phyloP scores from a whole-genome alignment of 1,140 invertebrate genomes.

The Neomicropteryx cornuta region DNA sequence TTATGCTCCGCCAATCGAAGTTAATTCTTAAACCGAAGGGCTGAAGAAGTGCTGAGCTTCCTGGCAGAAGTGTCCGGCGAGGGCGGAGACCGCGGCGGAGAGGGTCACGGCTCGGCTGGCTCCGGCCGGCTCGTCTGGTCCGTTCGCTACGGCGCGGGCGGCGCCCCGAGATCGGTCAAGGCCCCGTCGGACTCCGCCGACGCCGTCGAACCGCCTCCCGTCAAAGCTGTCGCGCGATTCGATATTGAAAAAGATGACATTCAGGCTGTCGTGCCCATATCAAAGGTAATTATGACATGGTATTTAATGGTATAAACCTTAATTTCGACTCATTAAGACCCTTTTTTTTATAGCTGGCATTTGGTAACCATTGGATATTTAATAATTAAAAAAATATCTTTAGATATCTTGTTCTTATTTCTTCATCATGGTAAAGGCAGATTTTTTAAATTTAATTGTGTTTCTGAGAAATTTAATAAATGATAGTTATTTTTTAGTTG shows the following conservation, averaged over 20 bases:
- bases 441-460: no score
- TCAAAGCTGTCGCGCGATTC: constrained; percentile 69
- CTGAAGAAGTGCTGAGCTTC: constrained; percentile 86
- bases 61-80: constrained; percentile 81
- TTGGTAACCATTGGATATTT: no score
- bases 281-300: constrained; percentile 57
- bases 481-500: no score
- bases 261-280: constrained; percentile 86
- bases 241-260: constrained; percentile 92
- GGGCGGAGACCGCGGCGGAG: constrained; percentile 59
- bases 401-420: no score
- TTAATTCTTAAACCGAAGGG: no score
- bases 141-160: constrained; percentile 20
- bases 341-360: no score
- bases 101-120: constrained; percentile 25
- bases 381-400: no score
- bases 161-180: constrained; percentile 29
- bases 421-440: no score
- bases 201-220: constrained; percentile 43
- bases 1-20: no score
- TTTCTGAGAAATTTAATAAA: no score
- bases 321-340: no score
- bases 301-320: no score
- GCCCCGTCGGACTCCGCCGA: constrained; percentile 19
- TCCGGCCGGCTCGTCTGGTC: constrained; percentile 25